Percentiles rank a stretch among this genome's conserved stretches.
Conservation (phyloP, 2,113 vertebrate genomes). For the Ammodytes dubius region DNA sequence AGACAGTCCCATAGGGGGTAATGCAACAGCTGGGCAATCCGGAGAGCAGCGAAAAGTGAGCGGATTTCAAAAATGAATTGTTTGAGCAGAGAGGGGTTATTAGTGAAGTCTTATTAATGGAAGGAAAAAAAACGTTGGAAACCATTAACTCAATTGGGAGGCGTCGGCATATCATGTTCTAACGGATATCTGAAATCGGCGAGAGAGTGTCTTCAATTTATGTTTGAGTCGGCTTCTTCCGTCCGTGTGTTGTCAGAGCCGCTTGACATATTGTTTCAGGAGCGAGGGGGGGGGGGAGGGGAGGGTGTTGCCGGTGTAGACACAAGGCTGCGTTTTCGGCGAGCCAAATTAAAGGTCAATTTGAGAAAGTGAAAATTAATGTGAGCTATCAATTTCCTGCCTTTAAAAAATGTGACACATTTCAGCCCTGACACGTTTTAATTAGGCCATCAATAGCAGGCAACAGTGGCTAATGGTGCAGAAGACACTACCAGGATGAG, state of each 20-base stretch:
- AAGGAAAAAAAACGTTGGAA: background rate
- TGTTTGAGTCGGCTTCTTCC: constrained; percentile 20
- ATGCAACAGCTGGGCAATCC: constrained; percentile 4
- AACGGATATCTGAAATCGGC: constrained; percentile 46
- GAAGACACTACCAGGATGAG: constrained; percentile 72
- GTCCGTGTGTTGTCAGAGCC: constrained; percentile 52
- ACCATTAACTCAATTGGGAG: constrained; percentile 8
- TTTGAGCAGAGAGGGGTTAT: constrained; percentile 10
- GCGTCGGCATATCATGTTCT: constrained; percentile 40
- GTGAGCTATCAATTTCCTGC: constrained; percentile 81
- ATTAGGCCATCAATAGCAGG: constrained; percentile 84
- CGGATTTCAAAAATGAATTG: constrained; percentile 31
- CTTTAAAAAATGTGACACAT: constrained; percentile 79
- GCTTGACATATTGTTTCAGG: constrained; percentile 71
- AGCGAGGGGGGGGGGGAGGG: constrained; percentile 45
- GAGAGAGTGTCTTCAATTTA: constrained; percentile 44
- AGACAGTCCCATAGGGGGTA: constrained; percentile 11
- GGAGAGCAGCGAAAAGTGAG: constrained; percentile 31
- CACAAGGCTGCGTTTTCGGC: constrained; percentile 60
- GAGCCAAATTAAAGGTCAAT: constrained; percentile 79
- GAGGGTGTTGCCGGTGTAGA: constrained; percentile 33
- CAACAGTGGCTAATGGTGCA: constrained; percentile 79
- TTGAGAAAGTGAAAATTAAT: constrained; percentile 83
- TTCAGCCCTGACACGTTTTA: constrained; percentile 82
- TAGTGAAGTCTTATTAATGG: constrained; percentile 27